Base-by-base conservation (phyloP, 2,888 invertebrate species). In the Pammene fasciana region DNA sequence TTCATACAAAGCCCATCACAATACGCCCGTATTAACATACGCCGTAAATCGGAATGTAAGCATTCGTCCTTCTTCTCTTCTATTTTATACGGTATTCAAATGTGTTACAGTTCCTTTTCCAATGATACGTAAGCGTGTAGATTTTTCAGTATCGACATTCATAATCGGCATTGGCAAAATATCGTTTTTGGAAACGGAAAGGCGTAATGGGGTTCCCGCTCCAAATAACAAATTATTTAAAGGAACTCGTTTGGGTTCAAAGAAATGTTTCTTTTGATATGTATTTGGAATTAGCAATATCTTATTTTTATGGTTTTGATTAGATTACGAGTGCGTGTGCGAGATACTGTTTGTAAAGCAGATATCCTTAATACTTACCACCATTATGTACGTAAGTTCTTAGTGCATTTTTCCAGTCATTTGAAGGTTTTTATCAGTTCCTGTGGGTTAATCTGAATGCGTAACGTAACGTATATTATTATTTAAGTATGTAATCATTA, bases 141-240 rank as follows among this genome's bases (percentile, higher is more conserved):
- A 67, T 67, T 16, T 67, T 56, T 62, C 10, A 50, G 46, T 54
- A 62, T 62, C 68, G 43, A 56, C 62, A 62, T 62, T 64, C 50
- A 68, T 68, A 68, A 68, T 68, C 68, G 57, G 68, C 50, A 64
- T 68, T 57, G 57, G 64, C 56, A 57, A 56, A 26, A 68, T 68
- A 68, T 68, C 68, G 56, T 57, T 68, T 68, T 50, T 16, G 62
- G 64, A 68, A 68, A 57, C 56, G 68, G 68, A 68, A 57, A 64
- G 46, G 56, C 67, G 68, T 68, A 68, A 68, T 57, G 62, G 62
- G 64, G 64, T 64, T 54, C 60, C 67, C 18, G 65, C 18, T 45
- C 43, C 34, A 57, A 64, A 64, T 68, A 68, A 68, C 62, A 57
- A 64, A 68, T 64, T 68, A 68, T 68, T 57, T 64, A 57, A 64